Evolutionary conservation across 2,888 invertebrate species (phyloP).

Genomic region (Himalopsyche anomala): DNA sequence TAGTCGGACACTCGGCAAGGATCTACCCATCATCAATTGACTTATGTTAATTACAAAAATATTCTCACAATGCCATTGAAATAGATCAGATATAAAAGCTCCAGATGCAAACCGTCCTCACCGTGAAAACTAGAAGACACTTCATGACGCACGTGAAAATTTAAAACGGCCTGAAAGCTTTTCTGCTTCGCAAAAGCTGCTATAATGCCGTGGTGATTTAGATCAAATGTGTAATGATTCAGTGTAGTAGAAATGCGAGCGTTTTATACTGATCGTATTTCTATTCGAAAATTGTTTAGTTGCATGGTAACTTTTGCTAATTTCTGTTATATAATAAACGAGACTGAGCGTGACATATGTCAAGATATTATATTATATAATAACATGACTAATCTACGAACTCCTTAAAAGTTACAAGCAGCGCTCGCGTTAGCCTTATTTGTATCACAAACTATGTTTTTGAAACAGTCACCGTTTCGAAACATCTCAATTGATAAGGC

Average conservation of each 20-base stretch:
- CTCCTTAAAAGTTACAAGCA: background rate
- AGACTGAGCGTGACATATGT: background rate
- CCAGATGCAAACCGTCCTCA: background rate
- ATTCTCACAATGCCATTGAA: no score
- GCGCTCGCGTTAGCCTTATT: background rate
- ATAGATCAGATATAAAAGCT: no score
- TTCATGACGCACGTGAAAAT: background rate
- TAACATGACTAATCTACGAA: background rate
- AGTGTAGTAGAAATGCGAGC: background rate
- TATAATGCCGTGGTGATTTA: background rate
- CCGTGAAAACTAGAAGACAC: background rate
- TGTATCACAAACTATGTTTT: no score
- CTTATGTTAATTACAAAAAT: no score
- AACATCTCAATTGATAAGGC: no score
- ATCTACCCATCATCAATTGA: no score
- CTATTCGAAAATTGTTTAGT: background rate
- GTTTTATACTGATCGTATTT: background rate
- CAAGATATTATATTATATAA: background rate
- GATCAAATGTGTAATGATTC: background rate
- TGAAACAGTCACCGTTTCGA: no score
- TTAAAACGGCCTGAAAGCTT: background rate
- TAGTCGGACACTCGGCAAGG: no score
- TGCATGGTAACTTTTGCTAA: background rate
- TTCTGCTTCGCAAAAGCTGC: background rate
- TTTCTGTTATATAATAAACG: constrained; percentile 3